Conservation (phyloP, 2,797 vertebrate species). For the Lophius americanus region DNA sequence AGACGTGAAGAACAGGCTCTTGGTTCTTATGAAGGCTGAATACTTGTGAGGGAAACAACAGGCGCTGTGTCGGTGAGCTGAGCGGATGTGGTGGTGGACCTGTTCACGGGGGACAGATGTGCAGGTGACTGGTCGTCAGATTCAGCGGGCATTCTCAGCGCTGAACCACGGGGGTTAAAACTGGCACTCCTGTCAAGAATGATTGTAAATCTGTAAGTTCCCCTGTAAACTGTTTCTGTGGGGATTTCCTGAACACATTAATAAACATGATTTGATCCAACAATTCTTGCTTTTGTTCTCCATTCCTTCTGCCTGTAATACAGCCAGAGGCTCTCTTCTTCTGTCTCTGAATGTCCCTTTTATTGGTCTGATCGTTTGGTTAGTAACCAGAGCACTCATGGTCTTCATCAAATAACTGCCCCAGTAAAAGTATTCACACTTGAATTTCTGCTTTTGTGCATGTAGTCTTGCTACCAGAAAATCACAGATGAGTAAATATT, state of each 20-base stretch:
- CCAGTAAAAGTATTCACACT: no score
- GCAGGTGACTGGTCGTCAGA: conserved; percentile 55
- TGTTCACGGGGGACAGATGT: conserved; percentile 42
- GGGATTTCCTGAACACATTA: conserved; percentile 82
- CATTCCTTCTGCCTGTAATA: background rate
- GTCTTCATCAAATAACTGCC: no score
- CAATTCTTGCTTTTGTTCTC: background rate
- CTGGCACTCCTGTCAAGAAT: conserved; percentile 77
- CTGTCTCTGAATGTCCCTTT: background rate
- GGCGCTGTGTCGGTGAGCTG: conserved; percentile 41
- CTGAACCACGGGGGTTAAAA: conserved; percentile 63
- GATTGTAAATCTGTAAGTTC: conserved; percentile 82
- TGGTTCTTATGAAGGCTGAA: conserved; percentile 31
- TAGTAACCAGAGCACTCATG: no score
- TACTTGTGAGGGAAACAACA: conserved; percentile 38
- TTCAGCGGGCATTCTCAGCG: conserved; percentile 58
- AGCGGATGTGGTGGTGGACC: conserved; percentile 51
- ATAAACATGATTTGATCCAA: conserved; percentile 82
- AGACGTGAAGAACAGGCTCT: conserved; percentile 40
- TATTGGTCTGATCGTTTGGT: background rate
- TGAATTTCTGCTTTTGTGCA: background rate
- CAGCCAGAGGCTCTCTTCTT: background rate
- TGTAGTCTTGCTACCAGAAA: background rate
- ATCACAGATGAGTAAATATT: conserved; percentile 8
- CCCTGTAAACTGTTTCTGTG: conserved; percentile 78